Percentiles rank a stretch among this genome's conserved stretches.
Conservation (phyloP, 2,888 invertebrate species). For the Sussaba pulchella region DNA sequence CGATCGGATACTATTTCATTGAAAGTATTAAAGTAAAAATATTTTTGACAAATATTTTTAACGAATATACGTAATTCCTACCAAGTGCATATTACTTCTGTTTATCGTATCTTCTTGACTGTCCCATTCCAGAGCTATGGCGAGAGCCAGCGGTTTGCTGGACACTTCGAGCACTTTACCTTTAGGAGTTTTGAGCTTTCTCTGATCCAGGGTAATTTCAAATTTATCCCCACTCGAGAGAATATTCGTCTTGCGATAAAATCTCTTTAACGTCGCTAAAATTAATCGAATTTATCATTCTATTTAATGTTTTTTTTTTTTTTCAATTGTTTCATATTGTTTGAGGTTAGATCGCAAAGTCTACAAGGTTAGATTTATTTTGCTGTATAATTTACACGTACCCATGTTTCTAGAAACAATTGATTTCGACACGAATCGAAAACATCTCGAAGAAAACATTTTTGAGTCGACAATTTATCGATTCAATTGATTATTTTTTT, state of each 20-base stretch:
- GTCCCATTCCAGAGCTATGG: constrained; percentile 98
- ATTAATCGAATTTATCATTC: constrained; percentile 32
- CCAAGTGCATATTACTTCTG: constrained; percentile 95
- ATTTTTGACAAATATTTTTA: neutral
- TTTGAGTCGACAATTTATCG: neutral
- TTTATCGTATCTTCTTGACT: constrained; percentile 92
- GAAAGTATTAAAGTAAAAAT: constrained; percentile 32
- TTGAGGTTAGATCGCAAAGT: constrained; percentile 54
- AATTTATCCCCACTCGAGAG: constrained; percentile 89
- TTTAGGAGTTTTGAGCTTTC: constrained; percentile 95
- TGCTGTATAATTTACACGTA: constrained; percentile 5
- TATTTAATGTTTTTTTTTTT: neutral
- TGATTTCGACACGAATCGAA: constrained; percentile 54
- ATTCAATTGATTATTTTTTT: neutral
- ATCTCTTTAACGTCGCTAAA: constrained; percentile 87
- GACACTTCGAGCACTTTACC: constrained; percentile 91
- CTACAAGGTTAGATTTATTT: neutral
- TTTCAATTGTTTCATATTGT: constrained; percentile 1
- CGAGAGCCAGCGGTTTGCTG: constrained; percentile 95
- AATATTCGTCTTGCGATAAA: constrained; percentile 91
- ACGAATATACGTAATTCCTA: constrained; percentile 82
- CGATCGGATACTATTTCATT: constrained; percentile 65
- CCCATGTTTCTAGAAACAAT: constrained; percentile 57
- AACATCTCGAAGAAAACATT: constrained; percentile 57
- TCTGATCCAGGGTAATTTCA: constrained; percentile 95